Base-by-base conservation (phyloP, 30 jellyfish, hydroid and myxozoan species). In the Turritopsis rubra region DNA sequence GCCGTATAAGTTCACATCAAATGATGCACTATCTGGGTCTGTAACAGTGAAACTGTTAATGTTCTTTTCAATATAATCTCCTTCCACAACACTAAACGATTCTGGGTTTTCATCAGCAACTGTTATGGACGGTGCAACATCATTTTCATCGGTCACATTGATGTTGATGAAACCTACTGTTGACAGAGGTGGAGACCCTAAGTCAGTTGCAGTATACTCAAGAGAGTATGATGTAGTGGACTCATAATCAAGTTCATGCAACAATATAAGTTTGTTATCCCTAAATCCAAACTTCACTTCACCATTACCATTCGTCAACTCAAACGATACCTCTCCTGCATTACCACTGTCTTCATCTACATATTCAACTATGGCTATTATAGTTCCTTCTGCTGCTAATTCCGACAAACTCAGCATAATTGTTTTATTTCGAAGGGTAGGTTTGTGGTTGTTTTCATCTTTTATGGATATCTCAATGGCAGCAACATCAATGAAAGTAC, bases 331-430 rank as follows among this genome's bases (percentile, higher is more conserved):
- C 28, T 8, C 54, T 24, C 82, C 82, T 21, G 82, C 54, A 21
- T 27, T n/a, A 24, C 65, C 65, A n/a, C 27, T 26, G 82, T 74
- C 82, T 74, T 74, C 82, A 30, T 74, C 82, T 0, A n/a, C 60
- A 27, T n/a, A 27, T 16, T 4, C 60, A 17, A 30, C 24, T 7
- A 74, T 52, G 17, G 54, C 24, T 7, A 74, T 26, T 26, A 74
- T n/a, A 1, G 82, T 74, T 0, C 60, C 71, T 4, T 8, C 19
- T n/a, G 54, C 18, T 20, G 65, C 16, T 13, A 17, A 24, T 30
- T 74, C 82, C 0, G 65, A 29, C 27, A 74, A n/a, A 52, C 24
- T 74, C 65, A 74, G 24, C 65, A 74, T 13, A 24, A 26, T 27
- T 19, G 28, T 52, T 74, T 27, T 29, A 16, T 27, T 74, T 26